Percentiles rank a stretch among this genome's conserved stretches.
phyloP scores from a whole-genome alignment of 2,113 vertebrate genomes.

The Pygathrix nemaeus region DNA sequence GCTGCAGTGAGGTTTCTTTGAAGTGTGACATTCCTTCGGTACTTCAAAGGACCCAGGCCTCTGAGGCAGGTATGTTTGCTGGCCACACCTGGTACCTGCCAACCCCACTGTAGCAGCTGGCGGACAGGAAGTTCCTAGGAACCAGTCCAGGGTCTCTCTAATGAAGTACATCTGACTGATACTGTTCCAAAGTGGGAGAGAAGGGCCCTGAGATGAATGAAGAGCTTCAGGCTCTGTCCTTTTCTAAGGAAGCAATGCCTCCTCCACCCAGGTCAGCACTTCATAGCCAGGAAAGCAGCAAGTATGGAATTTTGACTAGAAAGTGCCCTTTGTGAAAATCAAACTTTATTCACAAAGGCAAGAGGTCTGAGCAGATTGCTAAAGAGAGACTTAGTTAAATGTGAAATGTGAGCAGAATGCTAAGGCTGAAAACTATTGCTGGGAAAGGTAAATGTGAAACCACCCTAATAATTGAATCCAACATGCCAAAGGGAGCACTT shows the following conservation, averaged over 20 bases:
- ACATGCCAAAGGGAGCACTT: neutral
- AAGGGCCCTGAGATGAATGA: neutral
- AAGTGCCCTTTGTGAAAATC: neutral
- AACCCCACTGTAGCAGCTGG: slow-evolving; percentile 27
- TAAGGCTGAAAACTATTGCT: neutral
- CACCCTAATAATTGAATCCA: neutral
- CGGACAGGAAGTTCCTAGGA: neutral
- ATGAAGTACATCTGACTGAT: neutral
- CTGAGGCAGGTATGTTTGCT: slow-evolving; percentile 55
- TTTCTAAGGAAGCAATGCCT: neutral
- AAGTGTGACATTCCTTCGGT: slow-evolving; percentile 68
- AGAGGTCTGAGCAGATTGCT: neutral
- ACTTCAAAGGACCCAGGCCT: slow-evolving; percentile 70
- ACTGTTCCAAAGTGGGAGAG: neutral
- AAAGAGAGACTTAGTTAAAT: neutral
- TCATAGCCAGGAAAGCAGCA: neutral
- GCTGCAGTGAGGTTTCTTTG: slow-evolving; percentile 74
- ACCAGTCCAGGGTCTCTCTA: neutral
- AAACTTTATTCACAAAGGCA: neutral
- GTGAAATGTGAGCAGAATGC: neutral
- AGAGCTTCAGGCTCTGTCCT: neutral
- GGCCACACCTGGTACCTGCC: slow-evolving; percentile 67
- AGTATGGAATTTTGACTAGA: neutral
- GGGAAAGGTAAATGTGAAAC: neutral
- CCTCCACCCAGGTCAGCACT: neutral